Conservation (phyloP, 2,888 invertebrate genomes). For the Dryocosmus kuriphilus region DNA sequence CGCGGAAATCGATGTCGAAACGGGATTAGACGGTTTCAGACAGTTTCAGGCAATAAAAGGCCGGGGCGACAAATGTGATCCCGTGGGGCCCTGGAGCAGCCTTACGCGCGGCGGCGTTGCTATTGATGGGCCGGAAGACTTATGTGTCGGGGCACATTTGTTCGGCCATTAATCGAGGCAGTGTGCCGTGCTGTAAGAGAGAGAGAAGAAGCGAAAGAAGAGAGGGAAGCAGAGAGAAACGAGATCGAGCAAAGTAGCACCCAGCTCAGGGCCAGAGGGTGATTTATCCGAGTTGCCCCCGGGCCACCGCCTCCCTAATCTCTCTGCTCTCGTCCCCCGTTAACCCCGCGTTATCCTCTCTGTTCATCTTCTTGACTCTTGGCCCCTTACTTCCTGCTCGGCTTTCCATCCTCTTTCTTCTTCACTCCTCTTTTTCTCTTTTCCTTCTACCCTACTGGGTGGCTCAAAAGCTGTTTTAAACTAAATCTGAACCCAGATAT, state of each 20-base stretch:
- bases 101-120: constrained; percentile 47
- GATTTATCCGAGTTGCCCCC: constrained; percentile 65
- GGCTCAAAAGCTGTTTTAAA: constrained; percentile 18
- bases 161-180: constrained; percentile 61
- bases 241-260: constrained; percentile 57
- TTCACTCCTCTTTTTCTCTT: constrained; percentile 38
- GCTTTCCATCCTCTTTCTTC: constrained; percentile 43
- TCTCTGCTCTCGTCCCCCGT: constrained; percentile 61
- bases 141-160: constrained; percentile 62
- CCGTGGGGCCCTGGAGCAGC: constrained; percentile 38
- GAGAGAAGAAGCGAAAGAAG: constrained; percentile 19
- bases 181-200: constrained; percentile 41
- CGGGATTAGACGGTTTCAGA: not conserved
- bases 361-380: constrained; percentile 66
- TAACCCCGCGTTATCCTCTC: constrained; percentile 64
- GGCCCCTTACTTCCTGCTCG: constrained; percentile 54
- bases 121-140: constrained; percentile 62
- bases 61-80: constrained; percentile 42
- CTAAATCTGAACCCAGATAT: constrained; percentile 21
- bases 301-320: constrained; percentile 67
- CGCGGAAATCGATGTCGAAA: constrained; percentile 22
- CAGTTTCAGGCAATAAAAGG: constrained; percentile 21
- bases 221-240: constrained; percentile 38
- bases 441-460: constrained; percentile 26
- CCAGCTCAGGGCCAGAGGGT: constrained; percentile 58